Base-by-base conservation (phyloP, 2,888 invertebrate genomes). In the Rapana venosa region DNA sequence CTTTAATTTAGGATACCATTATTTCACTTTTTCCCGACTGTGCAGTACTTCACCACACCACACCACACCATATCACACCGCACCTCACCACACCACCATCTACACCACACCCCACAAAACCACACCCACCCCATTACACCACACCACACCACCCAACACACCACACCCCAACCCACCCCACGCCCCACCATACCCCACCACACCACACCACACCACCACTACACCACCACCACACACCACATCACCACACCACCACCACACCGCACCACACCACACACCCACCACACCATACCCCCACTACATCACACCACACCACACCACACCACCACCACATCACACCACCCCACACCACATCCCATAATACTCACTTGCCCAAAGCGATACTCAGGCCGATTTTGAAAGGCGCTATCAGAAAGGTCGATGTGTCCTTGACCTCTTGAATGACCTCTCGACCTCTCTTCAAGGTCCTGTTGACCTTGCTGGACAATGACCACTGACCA, bases 401-500 rank as follows among this genome's bases (percentile, higher is more conserved):
- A 0, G 94, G 95, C 20, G 92, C 93, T 0, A 94, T 91, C 1
- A 95, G 91, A 88, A 94, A 92, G 83, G 92, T 93, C 15, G 93
- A 91, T 15, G 95, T 95, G 90, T 95, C 94, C 20, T 93, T 90
- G 6, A 93, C 93, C 83, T 94, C 94, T 85, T 94, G 94, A 22
- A 94, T 89, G 47, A 94, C 91, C 56, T 93, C 93, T 22, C 94
- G 92, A 93, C 93, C 94, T 84, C 93, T 92, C 90, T 94, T 94
- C 90, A 94, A 94, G 2, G 93, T 93, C 35, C 93, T 90, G 30
- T 91, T 92, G 81, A 94, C 92, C 88, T 93, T 93, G 22, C 94
- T 93, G 90, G 92, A 94, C 35, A 95, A 85, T 56, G 93, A 93
- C 95, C 95, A 95, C 58, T 95, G 94, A 0, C 94, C 93, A 20